These are phyloP conservation scores for Sapayoa aenigma DNA, from an alignment of 2,113 vertebrate species.

Conservation along the genomic window DNA sequence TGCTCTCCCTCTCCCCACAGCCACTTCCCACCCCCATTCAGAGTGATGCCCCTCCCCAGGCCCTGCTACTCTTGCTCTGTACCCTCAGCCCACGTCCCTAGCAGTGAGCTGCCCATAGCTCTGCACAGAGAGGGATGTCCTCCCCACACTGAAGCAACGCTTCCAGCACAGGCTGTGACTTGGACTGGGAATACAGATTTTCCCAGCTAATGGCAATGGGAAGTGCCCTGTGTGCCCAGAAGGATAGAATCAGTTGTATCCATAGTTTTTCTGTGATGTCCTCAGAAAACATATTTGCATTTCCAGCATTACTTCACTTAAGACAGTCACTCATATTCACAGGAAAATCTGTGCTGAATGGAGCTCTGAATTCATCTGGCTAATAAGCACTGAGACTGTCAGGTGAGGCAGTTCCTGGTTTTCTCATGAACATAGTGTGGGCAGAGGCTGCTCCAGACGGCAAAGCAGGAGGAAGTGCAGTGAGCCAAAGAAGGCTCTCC, in stretches of 20 bases:
- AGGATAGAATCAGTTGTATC: neutral
- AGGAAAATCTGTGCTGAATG: neutral
- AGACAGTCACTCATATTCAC: neutral
- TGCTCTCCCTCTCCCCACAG: neutral
- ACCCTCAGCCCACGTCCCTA: neutral
- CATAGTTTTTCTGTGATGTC: neutral
- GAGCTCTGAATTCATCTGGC: neutral
- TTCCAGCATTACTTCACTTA: neutral
- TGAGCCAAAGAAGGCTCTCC: neutral
- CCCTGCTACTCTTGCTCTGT: neutral
- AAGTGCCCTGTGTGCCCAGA: neutral
- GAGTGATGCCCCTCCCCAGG: neutral
- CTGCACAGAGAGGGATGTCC: neutral
- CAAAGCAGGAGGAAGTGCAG: neutral
- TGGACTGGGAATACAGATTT: neutral
- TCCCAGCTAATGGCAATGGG: neutral
- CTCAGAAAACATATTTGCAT: neutral
- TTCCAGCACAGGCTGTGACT: neutral
- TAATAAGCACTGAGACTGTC: neutral
- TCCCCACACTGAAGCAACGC: neutral
- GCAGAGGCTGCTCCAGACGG: neutral
- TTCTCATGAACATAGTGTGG: accelerated
- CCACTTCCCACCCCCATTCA: no score
- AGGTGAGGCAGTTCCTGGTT: neutral
- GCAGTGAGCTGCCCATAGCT: neutral